phyloP scores from a whole-genome alignment of 2,113 vertebrate species.

The Paralichthys olivaceus region DNA sequence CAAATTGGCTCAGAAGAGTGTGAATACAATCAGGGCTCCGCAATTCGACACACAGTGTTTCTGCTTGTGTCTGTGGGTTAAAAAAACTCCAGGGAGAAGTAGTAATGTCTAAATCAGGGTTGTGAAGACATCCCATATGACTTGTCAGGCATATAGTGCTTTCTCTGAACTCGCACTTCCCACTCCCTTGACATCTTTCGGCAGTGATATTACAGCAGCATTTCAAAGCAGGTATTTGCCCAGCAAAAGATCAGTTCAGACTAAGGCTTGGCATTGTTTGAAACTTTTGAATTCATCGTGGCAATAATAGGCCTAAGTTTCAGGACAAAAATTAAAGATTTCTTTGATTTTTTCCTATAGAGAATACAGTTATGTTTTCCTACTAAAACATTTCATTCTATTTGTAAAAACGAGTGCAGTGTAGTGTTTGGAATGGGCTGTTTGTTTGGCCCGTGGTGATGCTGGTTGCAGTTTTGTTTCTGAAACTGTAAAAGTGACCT shows the following conservation, averaged over 20 bases:
- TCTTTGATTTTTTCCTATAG: neutral
- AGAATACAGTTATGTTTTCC: neutral
- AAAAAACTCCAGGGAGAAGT: constrained; percentile 47
- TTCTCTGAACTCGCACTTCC: constrained; percentile 38
- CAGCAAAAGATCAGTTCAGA: constrained; percentile 11
- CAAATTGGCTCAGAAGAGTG: constrained; percentile 21
- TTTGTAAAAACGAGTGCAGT: no score
- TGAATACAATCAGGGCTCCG: constrained; percentile 37
- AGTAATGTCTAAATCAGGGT: constrained; percentile 63
- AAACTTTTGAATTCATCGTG: neutral
- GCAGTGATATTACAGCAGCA: constrained; percentile 38
- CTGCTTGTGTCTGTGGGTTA: constrained; percentile 12
- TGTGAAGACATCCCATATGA: constrained; percentile 57
- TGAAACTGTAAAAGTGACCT: no score
- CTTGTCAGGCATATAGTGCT: constrained; percentile 48
- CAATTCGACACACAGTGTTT: constrained; percentile 19
- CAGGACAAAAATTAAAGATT: neutral
- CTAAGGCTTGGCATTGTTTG: neutral
- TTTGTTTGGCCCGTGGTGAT: neutral
- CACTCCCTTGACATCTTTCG: constrained; percentile 20
- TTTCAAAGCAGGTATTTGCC: constrained; percentile 46
- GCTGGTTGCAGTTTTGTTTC: no score
- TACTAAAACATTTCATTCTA: neutral
- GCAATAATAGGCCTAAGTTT: neutral
- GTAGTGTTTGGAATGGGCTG: neutral